phyloP scores from a whole-genome alignment of 2,797 vertebrate species.

The Rhinatrema bivittatum region DNA sequence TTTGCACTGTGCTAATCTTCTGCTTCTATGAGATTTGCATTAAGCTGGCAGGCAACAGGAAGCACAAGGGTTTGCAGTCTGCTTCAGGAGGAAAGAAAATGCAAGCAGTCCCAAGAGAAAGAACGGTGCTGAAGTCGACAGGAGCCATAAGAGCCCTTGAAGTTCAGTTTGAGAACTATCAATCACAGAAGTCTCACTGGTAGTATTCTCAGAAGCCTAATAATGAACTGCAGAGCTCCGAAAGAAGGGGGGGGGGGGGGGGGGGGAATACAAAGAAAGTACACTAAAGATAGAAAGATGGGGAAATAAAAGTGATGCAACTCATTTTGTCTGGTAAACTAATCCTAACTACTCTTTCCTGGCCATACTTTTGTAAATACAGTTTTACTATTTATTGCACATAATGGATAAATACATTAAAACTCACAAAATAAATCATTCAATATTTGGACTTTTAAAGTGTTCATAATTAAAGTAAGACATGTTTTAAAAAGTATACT shows the following conservation, averaged over 20 bases:
- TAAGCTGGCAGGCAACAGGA: constrained; percentile 31
- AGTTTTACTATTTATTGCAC: too few species aligned
- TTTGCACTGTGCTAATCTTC: constrained; percentile 14
- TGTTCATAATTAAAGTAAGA: too few species aligned
- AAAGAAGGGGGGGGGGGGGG: neutral
- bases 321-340: too few species aligned
- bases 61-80: constrained; percentile 24
- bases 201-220: constrained; percentile 26
- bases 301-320: neutral
- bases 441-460: too few species aligned
- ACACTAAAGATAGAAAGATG: constrained; percentile 7
- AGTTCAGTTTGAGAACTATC: constrained; percentile 34
- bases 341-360: too few species aligned
- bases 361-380: too few species aligned
- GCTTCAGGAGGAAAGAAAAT: constrained; percentile 24
- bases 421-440: too few species aligned
- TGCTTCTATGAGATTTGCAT: constrained; percentile 26
- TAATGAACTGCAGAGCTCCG: constrained; percentile 22
- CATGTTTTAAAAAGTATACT: too few species aligned
- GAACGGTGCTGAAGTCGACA: constrained; percentile 23
- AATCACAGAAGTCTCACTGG: constrained; percentile 26
- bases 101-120: constrained; percentile 32
- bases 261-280: neutral
- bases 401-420: too few species aligned
- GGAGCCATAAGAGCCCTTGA: constrained; percentile 21